Evolutionary conservation across 2,888 invertebrate species (phyloP), one percentile per base, ranked within the genome.

Genomic region (Dynastes hyllus): DNA sequence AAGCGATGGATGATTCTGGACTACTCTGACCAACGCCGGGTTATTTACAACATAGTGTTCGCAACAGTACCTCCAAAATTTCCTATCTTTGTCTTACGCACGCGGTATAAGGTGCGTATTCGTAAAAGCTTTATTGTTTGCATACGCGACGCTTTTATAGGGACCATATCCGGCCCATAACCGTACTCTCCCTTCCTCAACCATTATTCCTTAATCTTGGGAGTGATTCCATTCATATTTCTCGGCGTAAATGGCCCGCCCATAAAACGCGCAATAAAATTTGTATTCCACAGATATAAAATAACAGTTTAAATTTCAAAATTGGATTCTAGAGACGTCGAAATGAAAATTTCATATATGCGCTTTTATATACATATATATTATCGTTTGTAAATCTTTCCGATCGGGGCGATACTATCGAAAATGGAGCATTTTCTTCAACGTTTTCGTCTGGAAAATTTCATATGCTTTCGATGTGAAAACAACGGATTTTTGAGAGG

Each of bases 191-290:
- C 55, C 8, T 8, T 22, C 55, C 16, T 5, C n/a, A 8, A 8
- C 55, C 16, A 71, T 71, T 71, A 71, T 71, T 71, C 71, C 71
- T 71, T 71, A 71, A 71, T 71, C 71, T 71, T 32, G 13, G n/a
- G 71, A 71, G 71, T 71, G 55, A 71, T 71, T 71, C 37, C 55
- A 71, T 71, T 71, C 71, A 71, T 71, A 71, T 71, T 71, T 71
- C 55, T 55, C 11, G 16, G 71, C 37, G n/a, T n/a, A 71, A 37
- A 65, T 65, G 65, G 63, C 37, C 22, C 37, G 50, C 58, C 37
- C 71, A 55, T 71, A 71, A 71, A 71, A 71, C 37, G 40, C 55
- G 71, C 71, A 71, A 37, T 71, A 71, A 71, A 71, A 71, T 71
- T 71, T 71, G 71, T 71, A 71, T 71, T 27, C 13, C 71, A 11